These are phyloP conservation scores for Diarsia dahlii DNA, from an alignment of 2,888 invertebrate genomes.

Conservation along the genomic window DNA sequence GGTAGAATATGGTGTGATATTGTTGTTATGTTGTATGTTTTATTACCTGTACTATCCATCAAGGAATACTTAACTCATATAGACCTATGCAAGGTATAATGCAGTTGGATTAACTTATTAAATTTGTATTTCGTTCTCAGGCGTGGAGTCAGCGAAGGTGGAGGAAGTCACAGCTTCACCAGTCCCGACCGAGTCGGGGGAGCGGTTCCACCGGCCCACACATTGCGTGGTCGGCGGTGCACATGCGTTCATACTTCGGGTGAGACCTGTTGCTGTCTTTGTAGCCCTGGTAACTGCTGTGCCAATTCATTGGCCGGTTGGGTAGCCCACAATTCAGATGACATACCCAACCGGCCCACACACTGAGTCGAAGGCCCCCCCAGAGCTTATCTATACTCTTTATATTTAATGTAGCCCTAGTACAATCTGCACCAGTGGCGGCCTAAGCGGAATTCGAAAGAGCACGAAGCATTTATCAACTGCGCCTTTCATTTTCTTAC, in stretches of 20 bases:
- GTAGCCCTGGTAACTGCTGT: neutral
- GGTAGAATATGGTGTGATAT: neutral
- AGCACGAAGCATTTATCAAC: neutral
- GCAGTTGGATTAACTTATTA: neutral
- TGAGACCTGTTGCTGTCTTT: conserved; percentile 51
- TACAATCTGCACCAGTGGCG: no score
- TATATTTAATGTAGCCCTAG: neutral
- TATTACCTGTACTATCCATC: neutral
- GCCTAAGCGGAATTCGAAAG: no score
- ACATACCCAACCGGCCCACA: conserved; percentile 30
- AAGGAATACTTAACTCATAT: neutral
- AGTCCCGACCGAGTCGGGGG: conserved; percentile 62
- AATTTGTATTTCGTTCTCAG: conserved; percentile 59
- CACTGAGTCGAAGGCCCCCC: conserved; percentile 82
- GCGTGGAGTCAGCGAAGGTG: conserved; percentile 73
- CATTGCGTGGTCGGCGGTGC: conserved; percentile 86
- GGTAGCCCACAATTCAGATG: no score
- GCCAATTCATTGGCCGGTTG: neutral
- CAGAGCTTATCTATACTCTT: conserved; percentile 68
- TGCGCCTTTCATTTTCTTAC: neutral
- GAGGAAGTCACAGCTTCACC: conserved; percentile 66
- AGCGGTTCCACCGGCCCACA: conserved; percentile 52
- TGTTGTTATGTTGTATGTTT: no score
- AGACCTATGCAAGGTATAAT: neutral
- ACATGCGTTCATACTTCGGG: conserved; percentile 87